phyloP scores from a whole-genome alignment of 1,140 invertebrate genomes.

The Drosophila pandora region DNA sequence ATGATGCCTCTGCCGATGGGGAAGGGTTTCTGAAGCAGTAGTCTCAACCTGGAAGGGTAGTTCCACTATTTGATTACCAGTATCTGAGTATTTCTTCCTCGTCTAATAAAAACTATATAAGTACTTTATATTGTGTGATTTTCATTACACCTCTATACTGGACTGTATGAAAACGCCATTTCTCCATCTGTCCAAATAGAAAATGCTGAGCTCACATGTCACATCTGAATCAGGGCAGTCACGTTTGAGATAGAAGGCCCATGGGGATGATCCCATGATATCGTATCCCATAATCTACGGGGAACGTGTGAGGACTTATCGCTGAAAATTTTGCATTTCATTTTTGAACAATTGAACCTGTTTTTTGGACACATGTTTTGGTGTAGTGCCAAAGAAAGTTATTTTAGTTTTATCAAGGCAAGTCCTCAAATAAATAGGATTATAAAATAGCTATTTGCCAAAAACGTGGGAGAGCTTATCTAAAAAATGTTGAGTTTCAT shows the following conservation, averaged over 20 bases:
- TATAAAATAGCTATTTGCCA: background rate
- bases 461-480: background rate
- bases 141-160: background rate
- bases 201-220: constrained; percentile 34
- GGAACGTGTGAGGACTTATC: constrained; percentile 37
- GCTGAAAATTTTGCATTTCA: constrained; percentile 20
- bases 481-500: background rate
- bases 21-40: background rate
- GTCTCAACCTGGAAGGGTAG: background rate
- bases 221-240: constrained; percentile 26
- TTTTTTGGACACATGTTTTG: background rate
- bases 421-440: background rate
- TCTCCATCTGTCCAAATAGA: constrained; percentile 11
- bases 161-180: background rate
- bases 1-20: constrained; percentile 1
- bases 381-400: constrained; percentile 1
- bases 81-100: background rate
- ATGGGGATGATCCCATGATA: background rate
- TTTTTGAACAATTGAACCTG: background rate
- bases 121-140: background rate
- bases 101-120: background rate
- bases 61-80: background rate
- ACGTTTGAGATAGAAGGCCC: constrained; percentile 31
- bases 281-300: background rate
- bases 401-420: constrained; percentile 2